Conservation (phyloP, 2,797 vertebrate species). For the Mormyrus hasselquistii region DNA sequence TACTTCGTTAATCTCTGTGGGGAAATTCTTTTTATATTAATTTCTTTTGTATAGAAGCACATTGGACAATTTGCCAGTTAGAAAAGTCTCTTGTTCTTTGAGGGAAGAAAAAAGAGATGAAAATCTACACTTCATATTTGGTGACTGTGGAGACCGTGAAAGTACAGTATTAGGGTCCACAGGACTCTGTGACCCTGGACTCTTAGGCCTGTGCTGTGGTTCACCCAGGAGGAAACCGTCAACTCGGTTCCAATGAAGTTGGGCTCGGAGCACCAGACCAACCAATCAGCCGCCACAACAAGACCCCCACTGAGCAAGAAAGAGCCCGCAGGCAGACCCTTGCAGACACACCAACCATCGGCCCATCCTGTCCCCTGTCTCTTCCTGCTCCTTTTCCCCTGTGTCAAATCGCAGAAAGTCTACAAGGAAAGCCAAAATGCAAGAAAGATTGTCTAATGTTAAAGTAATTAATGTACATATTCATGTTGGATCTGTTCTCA, state of each 20-base stretch:
- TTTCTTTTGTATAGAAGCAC: neutral
- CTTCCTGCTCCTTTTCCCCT: neutral
- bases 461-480: neutral
- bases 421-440: neutral
- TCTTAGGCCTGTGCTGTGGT: neutral
- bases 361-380: neutral
- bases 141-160: neutral
- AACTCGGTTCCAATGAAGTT: no score
- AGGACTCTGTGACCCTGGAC: neutral
- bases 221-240: no score
- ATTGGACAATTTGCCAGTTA: neutral
- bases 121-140: neutral
- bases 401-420: neutral
- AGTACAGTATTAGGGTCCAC: neutral
- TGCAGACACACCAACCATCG: neutral
- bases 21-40: neutral
- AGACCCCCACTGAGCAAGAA: no score
- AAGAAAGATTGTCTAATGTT: neutral
- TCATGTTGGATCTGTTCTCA: neutral
- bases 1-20: neutral
- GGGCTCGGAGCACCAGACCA: no score
- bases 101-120: neutral
- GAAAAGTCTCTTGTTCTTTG: neutral
- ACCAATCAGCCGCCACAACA: no score
- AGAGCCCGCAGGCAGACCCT: no score